Percentiles rank a stretch among this genome's conserved stretches.
Evolutionary conservation across 2,888 invertebrate species (phyloP).

Genomic region (Hydriomena furcata): DNA sequence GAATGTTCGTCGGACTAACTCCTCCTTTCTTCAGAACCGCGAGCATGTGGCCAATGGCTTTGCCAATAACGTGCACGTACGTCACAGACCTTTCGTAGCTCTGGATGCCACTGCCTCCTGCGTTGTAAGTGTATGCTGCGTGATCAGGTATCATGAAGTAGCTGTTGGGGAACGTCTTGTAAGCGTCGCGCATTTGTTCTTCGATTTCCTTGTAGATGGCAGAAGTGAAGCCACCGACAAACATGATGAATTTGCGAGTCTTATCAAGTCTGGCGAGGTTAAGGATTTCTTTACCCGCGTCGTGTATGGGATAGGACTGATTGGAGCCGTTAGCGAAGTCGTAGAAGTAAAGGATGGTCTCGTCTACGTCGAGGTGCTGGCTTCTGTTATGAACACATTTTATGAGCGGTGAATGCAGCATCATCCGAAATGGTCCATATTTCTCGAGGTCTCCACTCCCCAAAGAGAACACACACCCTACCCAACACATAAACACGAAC

Average conservation of each 20-base stretch:
- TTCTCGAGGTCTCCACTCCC: constrained; percentile 63
- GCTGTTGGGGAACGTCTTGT: constrained; percentile 60
- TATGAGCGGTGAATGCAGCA: constrained; percentile 57
- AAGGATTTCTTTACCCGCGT: constrained; percentile 63
- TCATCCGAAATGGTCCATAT: constrained; percentile 67
- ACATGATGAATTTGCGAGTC: constrained; percentile 60
- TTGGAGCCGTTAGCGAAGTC: constrained; percentile 55
- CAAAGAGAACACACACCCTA: constrained; percentile 41
- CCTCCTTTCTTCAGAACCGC: constrained; percentile 52
- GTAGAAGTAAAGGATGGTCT: constrained; percentile 64
- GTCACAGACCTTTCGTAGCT: constrained; percentile 71
- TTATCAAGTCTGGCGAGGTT: constrained; percentile 52
- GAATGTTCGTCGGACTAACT: constrained; percentile 61
- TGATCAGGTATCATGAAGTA: constrained; percentile 75
- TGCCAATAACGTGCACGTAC: constrained; percentile 70
- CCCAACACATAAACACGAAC: constrained; percentile 38
- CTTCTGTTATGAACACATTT: constrained; percentile 63
- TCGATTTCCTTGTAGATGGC: constrained; percentile 66
- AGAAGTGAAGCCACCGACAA: constrained; percentile 70
- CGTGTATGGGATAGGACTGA: constrained; percentile 50
- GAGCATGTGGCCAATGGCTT: constrained; percentile 61
- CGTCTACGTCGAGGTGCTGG: constrained; percentile 61
- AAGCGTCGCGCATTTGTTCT: constrained; percentile 61
- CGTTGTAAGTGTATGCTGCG: constrained; percentile 67
- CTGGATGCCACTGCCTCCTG: constrained; percentile 53